Evolutionary conservation across 2,797 vertebrate genomes (phyloP), one percentile per base, ranked within the genome.

Genomic region (Zenarchopterus dispar): DNA sequence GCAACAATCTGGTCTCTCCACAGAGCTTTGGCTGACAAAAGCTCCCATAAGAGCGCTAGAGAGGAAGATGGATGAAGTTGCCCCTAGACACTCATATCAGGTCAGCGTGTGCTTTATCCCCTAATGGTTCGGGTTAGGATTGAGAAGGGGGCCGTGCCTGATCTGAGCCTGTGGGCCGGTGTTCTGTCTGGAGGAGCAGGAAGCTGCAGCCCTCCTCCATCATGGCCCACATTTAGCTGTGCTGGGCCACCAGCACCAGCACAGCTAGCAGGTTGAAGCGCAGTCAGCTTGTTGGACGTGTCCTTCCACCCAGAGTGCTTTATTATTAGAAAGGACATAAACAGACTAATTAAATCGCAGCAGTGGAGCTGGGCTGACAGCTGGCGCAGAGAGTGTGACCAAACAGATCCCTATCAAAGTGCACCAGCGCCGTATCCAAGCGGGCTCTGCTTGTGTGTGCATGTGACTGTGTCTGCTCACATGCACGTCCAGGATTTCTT

Each of bases 261-360:
- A 75, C 94, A 90, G 93, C 91, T 90, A 89, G 87, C 84, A 85
- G 88, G 80, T 86, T 80, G 76, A 69, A 77, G 77, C 31, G 51
- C 67, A 43, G 81, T 77, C 70, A 81, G 93, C 94, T 94, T 91
- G 94, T 94, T 92, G 94, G 94, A 96, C 94, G 95, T 97, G 96
- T 96, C 97, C 96, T 97, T 98, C 96, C 95, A 95, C 94, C 94
- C 96, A 95, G 95, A 96, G 93, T 94, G 95, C 95, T 97, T 97
- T 99, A 99, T 99, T 99, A 99, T 98, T 98, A 99, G 97, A 98
- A 98, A 97, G 96, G 97, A 98, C 97, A 97, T 98, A 98, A 98
- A 98, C 97, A 98, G 96, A 97, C 97, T 99, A 98, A 99, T 99
- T 98, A 98, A 99, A 98, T 98, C 96, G 95, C 96, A 97, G 97